Evolutionary conservation across 2,888 invertebrate species (phyloP), one percentile per base, ranked within the genome.

Genomic region (Acanthosoma haemorrhoidale): DNA sequence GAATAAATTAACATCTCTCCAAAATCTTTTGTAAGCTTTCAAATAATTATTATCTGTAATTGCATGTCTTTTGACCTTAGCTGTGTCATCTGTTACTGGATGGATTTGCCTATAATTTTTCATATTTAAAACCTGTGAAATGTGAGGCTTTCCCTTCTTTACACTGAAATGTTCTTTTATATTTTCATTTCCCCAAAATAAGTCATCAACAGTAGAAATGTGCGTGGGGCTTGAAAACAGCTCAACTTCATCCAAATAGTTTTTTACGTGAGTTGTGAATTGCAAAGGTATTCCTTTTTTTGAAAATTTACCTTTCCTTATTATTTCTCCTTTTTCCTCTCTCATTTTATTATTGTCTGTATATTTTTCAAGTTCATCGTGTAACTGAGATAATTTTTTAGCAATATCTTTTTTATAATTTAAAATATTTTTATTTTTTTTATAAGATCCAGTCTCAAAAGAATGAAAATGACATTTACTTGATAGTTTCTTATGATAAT

Each of bases 1-100:
- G 21, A 61, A 32, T 21, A 61, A 36, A 36, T 15, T 21, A 38
- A 61, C 34, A 61, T 61, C 61, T 16, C 61, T 15, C 61, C 34
- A n/a, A n/a, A 61, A 61, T 36, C 34, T 16, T 11, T 16, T 36
- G 13, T 5, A 61, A 61, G 61, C 61, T 38, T 21, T 61, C 36
- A 21, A 16, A 16, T 61, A 61, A 4, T 15, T 21, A 61, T 2
- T n/a, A 5, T 38, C 61, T 3, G 1, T n/a, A 8, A 61, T 36
- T 5, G n/a, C 21, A 21, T 34, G 4, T 36, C 61, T 21, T 61
- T 61, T 61, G 9, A 36, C n/a, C 3, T 36, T 6, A 9, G 4
- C 16, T 8, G 13, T 41, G 4, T 8, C 5, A 8, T 4, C 13
- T 36, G 36, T 36, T 9, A 36, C 36, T 8, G 13, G 36, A 36